These are phyloP conservation scores for Lycophotia porphyrea DNA, from an alignment of 2,888 invertebrate genomes.

Conservation along the genomic window DNA sequence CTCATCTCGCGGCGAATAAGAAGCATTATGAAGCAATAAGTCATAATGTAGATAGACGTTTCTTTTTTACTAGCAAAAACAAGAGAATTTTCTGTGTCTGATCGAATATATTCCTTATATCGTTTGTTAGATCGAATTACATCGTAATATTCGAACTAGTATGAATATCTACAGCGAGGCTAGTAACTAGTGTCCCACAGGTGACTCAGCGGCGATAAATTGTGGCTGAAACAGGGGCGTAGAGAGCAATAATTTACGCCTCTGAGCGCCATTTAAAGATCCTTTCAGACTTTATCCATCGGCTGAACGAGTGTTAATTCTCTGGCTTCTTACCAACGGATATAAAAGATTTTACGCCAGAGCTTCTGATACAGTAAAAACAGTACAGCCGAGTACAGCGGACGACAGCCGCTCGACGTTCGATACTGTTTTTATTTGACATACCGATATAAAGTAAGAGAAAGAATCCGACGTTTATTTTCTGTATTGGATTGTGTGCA, in stretches of 20 bases:
- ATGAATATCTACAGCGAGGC: constrained; percentile 44
- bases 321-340: constrained; percentile 55
- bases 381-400: constrained; percentile 22
- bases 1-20: not conserved
- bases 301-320: constrained; percentile 72
- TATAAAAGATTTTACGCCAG: constrained; percentile 70
- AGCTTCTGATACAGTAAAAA: constrained; percentile 50
- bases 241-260: constrained; percentile 80
- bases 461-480: constrained; percentile 52
- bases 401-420: constrained; percentile 40
- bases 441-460: constrained; percentile 49
- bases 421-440: constrained; percentile 63
- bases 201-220: constrained; percentile 74
- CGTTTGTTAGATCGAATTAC: constrained; percentile 21
- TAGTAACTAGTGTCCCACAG: constrained; percentile 66
- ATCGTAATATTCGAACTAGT: constrained; percentile 18
- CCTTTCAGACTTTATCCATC: constrained; percentile 76
- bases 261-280: constrained; percentile 79
- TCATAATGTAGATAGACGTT: not conserved
- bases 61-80: not conserved
- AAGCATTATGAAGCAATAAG: constrained; percentile 22
- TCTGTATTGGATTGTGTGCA: constrained; percentile 37
- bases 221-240: constrained; percentile 73
- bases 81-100: not conserved
- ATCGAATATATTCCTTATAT: constrained; percentile 5